These are phyloP conservation scores for Punctoribates punctum DNA, from an alignment of 2,888 invertebrate genomes.

Conservation along the genomic window DNA sequence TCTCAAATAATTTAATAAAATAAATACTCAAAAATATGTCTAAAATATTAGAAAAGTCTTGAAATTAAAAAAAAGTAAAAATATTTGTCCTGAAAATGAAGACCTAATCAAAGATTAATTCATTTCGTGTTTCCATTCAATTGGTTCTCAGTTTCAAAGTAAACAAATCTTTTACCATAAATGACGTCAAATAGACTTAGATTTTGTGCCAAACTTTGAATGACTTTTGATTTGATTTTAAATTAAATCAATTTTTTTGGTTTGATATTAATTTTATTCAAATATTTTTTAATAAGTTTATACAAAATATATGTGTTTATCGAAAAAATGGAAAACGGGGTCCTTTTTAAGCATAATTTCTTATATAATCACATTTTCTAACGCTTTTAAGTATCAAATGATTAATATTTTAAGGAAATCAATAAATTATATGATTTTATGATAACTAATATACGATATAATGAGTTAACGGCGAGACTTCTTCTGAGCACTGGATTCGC, in stretches of 20 bases:
- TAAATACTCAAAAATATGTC: not conserved
- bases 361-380: no score
- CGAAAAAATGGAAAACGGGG: not conserved
- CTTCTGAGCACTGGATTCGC: not conserved
- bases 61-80: no score
- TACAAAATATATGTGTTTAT: not conserved
- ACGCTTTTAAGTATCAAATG: not conserved
- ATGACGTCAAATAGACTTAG: not conserved
- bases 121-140: slow-evolving; percentile 9
- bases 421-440: not conserved
- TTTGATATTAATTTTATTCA: not conserved
- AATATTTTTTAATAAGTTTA: not conserved
- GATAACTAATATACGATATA: not conserved
- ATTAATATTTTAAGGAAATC: not conserved
- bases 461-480: not conserved
- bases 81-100: no score
- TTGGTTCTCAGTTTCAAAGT: not conserved
- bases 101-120: not conserved
- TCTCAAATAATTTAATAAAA: not conserved
- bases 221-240: no score
- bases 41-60: no score
- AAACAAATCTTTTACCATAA: not conserved
- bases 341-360: not conserved
- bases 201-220: no score
- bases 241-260: not conserved